A percentile compares a stretch with the other conserved stretches of the same genome.
Evolutionary conservation across 2,113 vertebrate genomes (phyloP).

Genomic region (Heteronetta atricapilla): DNA sequence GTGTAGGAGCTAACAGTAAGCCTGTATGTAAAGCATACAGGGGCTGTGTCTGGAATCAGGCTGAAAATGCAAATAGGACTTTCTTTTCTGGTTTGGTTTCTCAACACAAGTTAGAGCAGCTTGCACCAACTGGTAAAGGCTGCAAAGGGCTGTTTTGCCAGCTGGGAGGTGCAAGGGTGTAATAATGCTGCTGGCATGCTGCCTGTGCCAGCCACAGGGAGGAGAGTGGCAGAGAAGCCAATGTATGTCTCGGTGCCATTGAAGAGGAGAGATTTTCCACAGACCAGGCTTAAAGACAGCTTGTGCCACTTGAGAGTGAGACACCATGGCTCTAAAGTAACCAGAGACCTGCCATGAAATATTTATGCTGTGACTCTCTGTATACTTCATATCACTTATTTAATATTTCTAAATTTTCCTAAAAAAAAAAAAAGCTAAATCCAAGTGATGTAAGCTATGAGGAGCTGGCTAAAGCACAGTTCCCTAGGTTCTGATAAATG

Average conservation of each 20-base stretch:
- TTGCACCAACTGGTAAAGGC: slow-evolving; percentile 74
- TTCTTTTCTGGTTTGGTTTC: slow-evolving; percentile 60
- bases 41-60: slow-evolving; percentile 43
- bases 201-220: slow-evolving; percentile 58
- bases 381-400: neutral
- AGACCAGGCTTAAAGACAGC: slow-evolving; percentile 52
- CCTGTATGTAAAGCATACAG: neutral
- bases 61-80: slow-evolving; percentile 69
- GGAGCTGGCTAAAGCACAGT: neutral
- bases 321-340: neutral
- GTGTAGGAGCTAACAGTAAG: slow-evolving; percentile 13
- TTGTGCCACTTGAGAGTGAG: slow-evolving; percentile 45
- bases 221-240: slow-evolving; percentile 37
- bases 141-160: slow-evolving; percentile 67
- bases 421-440: neutral
- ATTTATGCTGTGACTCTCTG: neutral
- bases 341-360: slow-evolving; percentile 5
- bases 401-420: neutral
- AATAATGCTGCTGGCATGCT: slow-evolving; percentile 57
- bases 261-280: neutral
- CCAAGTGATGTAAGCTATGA: neutral
- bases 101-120: slow-evolving; percentile 70
- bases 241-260: slow-evolving; percentile 10
- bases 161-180: slow-evolving; percentile 64
- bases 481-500: neutral